A percentile compares a stretch with the other conserved stretches of the same genome.
Conservation (phyloP, 2,888 invertebrate species). For the Pemphredon lugubris region DNA sequence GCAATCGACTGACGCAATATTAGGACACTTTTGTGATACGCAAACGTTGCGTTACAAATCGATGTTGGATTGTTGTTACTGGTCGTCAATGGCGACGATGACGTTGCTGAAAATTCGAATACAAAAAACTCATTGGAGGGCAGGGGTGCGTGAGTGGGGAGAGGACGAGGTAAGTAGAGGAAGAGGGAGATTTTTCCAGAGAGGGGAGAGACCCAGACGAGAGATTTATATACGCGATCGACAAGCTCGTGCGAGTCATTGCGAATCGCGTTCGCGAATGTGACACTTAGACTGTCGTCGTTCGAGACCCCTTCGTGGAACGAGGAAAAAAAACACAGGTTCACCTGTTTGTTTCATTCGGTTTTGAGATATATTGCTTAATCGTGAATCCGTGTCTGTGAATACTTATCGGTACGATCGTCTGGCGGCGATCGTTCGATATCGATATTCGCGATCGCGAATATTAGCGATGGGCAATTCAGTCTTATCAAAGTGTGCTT, state of each 20-base stretch:
- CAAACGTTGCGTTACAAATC: neutral
- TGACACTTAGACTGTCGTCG: slow-evolving; percentile 21
- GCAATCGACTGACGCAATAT: neutral
- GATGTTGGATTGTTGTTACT: too few species aligned
- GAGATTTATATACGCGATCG: slow-evolving; percentile 60
- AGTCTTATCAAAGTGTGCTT: too few species aligned
- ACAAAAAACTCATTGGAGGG: neutral
- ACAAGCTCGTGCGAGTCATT: slow-evolving; percentile 37
- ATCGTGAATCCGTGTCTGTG: too few species aligned
- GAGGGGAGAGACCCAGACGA: slow-evolving; percentile 39
- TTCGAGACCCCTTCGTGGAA: neutral
- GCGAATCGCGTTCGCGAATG: slow-evolving; percentile 43
- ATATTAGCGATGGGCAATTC: too few species aligned
- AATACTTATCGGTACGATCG: too few species aligned
- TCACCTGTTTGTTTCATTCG: too few species aligned
- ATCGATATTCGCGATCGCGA: too few species aligned
- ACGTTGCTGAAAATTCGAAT: neutral
- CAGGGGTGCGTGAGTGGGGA: neutral
- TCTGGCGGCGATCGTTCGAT: too few species aligned
- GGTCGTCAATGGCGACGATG: neutral
- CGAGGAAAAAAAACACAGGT: neutral
- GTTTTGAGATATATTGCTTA: too few species aligned
- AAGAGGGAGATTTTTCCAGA: slow-evolving; percentile 28
- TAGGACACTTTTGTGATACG: neutral
- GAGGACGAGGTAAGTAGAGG: neutral